Conservation (phyloP, 2,888 invertebrate species). For the Napeogenes inachia region DNA sequence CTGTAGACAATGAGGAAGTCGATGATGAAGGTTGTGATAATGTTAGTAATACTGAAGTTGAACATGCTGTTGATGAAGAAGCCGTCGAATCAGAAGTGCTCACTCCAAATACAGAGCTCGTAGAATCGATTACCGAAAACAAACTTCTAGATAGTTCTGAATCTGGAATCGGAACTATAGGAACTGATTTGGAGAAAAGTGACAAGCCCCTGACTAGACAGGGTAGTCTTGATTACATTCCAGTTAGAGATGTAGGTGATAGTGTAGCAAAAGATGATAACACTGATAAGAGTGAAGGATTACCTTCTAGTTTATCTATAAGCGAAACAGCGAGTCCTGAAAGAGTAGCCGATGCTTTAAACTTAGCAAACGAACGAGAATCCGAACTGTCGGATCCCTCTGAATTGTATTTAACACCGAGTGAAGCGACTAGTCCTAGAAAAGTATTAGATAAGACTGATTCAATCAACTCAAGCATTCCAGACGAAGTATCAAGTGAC, state of each 20-base stretch:
- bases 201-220: constrained; percentile 62
- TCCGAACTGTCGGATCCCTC: constrained; percentile 82
- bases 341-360: constrained; percentile 58
- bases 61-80: constrained; percentile 55
- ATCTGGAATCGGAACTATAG: constrained; percentile 58
- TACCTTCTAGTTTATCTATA: constrained; percentile 69
- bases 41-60: constrained; percentile 49
- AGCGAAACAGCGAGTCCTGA: constrained; percentile 73
- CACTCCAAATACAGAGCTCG: constrained; percentile 48
- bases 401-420: constrained; percentile 82
- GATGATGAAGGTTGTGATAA: constrained; percentile 58
- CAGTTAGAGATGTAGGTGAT: constrained; percentile 71
- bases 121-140: constrained; percentile 55
- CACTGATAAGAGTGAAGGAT: constrained; percentile 70
- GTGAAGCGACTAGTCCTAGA: constrained; percentile 77
- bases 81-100: constrained; percentile 39
- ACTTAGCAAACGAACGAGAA: constrained; percentile 72
- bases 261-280: constrained; percentile 60
- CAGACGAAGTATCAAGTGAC: constrained; percentile 48
- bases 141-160: constrained; percentile 61
- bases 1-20: constrained; percentile 46
- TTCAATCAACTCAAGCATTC: constrained; percentile 41
- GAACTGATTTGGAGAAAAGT: constrained; percentile 48
- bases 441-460: constrained; percentile 68
- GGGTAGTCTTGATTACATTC: constrained; percentile 71